Evolutionary conservation across 2,888 invertebrate genomes (phyloP).

Genomic region (Drosophila cyrtoloma): DNA sequence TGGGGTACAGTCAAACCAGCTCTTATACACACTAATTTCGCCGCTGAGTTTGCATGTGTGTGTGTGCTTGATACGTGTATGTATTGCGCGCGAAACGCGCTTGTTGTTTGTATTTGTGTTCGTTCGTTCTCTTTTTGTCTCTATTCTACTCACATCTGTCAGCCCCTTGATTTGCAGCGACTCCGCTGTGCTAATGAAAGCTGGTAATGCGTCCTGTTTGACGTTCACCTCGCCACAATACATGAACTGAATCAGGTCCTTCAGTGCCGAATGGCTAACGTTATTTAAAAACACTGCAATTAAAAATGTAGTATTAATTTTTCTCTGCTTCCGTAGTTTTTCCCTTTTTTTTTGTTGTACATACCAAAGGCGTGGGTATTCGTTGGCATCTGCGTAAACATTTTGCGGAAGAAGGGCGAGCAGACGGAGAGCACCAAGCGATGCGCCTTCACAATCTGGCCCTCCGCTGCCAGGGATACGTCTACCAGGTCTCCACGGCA

Average conservation of each 20-base stretch:
- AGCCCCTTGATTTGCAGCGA: conserved; percentile 90
- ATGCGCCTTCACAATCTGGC: conserved; percentile 90
- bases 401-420: conserved; percentile 90
- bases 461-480: conserved; percentile 90
- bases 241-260: conserved; percentile 90
- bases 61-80: conserved; percentile 17
- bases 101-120: conserved; percentile 29
- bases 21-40: conserved; percentile 63
- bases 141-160: conserved; percentile 87
- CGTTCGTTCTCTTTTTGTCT: conserved; percentile 50
- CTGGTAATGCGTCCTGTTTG: conserved; percentile 90
- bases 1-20: conserved; percentile 72
- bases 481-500: conserved; percentile 90
- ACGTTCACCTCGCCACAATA: conserved; percentile 91
- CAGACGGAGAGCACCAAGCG: conserved; percentile 90
- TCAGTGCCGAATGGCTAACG: conserved; percentile 89
- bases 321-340: not conserved
- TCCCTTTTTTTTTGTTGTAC: conserved; percentile 43
- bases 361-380: conserved; percentile 89
- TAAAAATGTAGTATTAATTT: conserved; percentile 11
- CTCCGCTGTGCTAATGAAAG: conserved; percentile 90
- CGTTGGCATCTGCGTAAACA: conserved; percentile 89
- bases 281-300: conserved; percentile 89
- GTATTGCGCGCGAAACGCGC: conserved; percentile 53
- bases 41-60: conserved; percentile 11